Evolutionary conservation across 2,888 invertebrate species (phyloP), one percentile per base, ranked within the genome.

Genomic region (Villa cingulata): DNA sequence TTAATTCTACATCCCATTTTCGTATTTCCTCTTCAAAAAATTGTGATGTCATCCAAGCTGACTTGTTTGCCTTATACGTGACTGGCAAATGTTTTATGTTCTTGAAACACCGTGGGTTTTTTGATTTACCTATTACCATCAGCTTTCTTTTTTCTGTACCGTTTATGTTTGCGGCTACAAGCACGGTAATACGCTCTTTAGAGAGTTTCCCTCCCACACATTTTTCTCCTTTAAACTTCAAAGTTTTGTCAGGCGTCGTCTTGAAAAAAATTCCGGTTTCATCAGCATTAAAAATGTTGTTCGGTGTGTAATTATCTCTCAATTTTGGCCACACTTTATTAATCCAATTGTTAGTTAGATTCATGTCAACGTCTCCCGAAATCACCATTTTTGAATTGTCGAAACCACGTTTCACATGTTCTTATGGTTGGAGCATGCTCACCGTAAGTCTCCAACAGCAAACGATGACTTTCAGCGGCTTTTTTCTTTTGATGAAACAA

Each of bases 21-120:
- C 34, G 7, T 18, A 42, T 2, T 14, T 12, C n/a, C 14, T 42
- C 17, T 29, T 42, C 34, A 42, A 42, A 42, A 27, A 42, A 5
- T 15, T 36, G 19, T 3, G 18, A 7, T 19, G 43, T 36, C 36
- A 36, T 43, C 36, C 36, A 43, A 5, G 43, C 34, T 9, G 18
- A 4, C 16, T 15, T 36, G 16, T 43, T 43, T 6, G 14, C 36
- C 15, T 43, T 19, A 36, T 36, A 43, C 10, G 36, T 36, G 15
- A 43, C 43, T 15, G 36, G 43, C 43, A 43, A 19, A 7, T 16
- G 2, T 32, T 32, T 15, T 29, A 32, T 32, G 29, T 43, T 43
- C n/a, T 43, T 36, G n/a, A 43, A 36, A 20, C 36, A 43, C 19
- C 43, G 18, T 9, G 36, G 43, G 6, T 43, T 43, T 43, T 43